A percentile compares a stretch with the other conserved stretches of the same genome.
phyloP scores from a whole-genome alignment of 1,140 invertebrate genomes.

The Physella acuta region DNA sequence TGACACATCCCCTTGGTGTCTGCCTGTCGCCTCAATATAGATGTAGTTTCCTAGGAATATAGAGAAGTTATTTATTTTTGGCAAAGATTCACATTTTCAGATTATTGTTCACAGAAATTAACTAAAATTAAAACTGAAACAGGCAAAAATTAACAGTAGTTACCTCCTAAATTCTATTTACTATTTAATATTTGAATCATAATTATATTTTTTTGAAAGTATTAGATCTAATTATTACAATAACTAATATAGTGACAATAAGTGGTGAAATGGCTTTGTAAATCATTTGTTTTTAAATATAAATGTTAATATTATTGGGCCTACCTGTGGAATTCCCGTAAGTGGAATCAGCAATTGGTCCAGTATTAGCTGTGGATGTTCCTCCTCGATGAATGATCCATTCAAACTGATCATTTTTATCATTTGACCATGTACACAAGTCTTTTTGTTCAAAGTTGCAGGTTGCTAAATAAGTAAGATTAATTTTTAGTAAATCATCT shows the following conservation, averaged over 20 bases:
- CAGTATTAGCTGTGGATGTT: slow-evolving; percentile 23
- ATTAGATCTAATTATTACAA: background rate
- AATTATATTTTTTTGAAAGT: too few species aligned
- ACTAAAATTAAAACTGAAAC: too few species aligned
- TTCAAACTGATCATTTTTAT: slow-evolving; percentile 26
- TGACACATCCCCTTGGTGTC: slow-evolving; percentile 14
- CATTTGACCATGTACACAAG: slow-evolving; percentile 22
- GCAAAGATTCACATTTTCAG: too few species aligned
- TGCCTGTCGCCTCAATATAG: background rate
- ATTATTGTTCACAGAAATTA: too few species aligned
- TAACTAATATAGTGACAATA: too few species aligned
- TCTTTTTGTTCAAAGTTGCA: slow-evolving; percentile 26
- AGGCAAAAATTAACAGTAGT: too few species aligned
- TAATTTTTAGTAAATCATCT: too few species aligned
- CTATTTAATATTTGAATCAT: too few species aligned
- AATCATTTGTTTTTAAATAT: too few species aligned
- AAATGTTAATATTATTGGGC: background rate
- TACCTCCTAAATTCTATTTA: too few species aligned
- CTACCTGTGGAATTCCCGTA: slow-evolving; percentile 21
- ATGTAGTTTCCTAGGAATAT: slow-evolving; percentile 15
- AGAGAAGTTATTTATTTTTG: too few species aligned
- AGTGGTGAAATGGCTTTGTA: background rate
- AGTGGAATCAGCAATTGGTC: slow-evolving; percentile 31
- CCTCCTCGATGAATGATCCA: slow-evolving; percentile 24
- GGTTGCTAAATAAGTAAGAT: background rate